A percentile compares a stretch with the other conserved stretches of the same genome.
phyloP scores from a whole-genome alignment of 1,140 invertebrate species.

The Branchinecta lindahli region DNA sequence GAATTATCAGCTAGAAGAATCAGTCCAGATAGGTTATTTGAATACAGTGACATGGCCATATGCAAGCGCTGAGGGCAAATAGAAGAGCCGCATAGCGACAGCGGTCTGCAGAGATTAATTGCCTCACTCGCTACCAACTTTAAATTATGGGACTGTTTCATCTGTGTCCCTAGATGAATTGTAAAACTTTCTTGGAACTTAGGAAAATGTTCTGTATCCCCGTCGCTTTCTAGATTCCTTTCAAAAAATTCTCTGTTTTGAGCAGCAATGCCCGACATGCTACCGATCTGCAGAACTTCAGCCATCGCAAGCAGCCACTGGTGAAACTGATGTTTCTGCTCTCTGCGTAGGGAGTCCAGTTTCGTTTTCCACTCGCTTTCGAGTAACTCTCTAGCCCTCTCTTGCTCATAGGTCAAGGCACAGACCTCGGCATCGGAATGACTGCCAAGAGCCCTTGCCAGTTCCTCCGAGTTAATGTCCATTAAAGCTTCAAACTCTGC shows the following conservation, averaged over 20 bases:
- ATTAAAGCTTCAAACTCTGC: slow-evolving; percentile 46
- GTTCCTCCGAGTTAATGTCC: slow-evolving; percentile 55
- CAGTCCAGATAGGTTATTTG: slow-evolving; percentile 69
- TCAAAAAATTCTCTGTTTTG: slow-evolving; percentile 20
- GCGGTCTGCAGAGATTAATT: slow-evolving; percentile 58
- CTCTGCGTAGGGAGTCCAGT: slow-evolving; percentile 50
- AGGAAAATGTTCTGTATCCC: slow-evolving; percentile 29
- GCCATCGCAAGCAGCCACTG: slow-evolving; percentile 50
- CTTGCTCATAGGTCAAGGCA: slow-evolving; percentile 50
- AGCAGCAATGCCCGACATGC: slow-evolving; percentile 12
- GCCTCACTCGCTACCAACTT: slow-evolving; percentile 70
- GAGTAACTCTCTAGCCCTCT: slow-evolving; percentile 58
- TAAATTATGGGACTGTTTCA: slow-evolving; percentile 97
- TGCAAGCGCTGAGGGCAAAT: slow-evolving; percentile 57
- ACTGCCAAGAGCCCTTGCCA: slow-evolving; percentile 50
- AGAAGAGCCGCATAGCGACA: neutral
- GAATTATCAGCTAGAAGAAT: slow-evolving; percentile 67
- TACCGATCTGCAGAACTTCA: slow-evolving; percentile 23
- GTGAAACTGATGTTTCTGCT: slow-evolving; percentile 53
- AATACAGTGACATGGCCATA: slow-evolving; percentile 84
- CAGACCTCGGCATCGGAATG: slow-evolving; percentile 60
- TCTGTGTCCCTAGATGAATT: slow-evolving; percentile 87
- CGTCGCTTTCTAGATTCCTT: slow-evolving; percentile 26
- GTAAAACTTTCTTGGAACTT: slow-evolving; percentile 86
- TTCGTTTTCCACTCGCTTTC: slow-evolving; percentile 58